phyloP scores from a whole-genome alignment of 2,888 invertebrate genomes.

The Gasteruption jaculator region DNA sequence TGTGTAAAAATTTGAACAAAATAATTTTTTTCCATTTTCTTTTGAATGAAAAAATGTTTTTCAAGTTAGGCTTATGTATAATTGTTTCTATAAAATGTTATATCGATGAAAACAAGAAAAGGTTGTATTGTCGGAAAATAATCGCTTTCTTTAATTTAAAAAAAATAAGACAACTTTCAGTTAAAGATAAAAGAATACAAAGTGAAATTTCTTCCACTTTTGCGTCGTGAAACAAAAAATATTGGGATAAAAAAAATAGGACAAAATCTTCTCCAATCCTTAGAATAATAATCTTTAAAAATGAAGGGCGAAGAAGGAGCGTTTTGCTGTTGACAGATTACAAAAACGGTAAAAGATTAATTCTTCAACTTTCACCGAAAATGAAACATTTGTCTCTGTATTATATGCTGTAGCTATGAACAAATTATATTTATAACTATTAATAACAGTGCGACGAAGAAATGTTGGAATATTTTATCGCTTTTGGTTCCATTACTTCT shows the following conservation, averaged over 20 bases:
- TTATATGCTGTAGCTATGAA: slow-evolving; percentile 41
- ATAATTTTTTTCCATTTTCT: slow-evolving; percentile 1
- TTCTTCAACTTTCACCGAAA: slow-evolving; percentile 25
- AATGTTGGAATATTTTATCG: slow-evolving; percentile 19
- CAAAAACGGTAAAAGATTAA: slow-evolving; percentile 18
- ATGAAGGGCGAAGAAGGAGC: slow-evolving; percentile 6
- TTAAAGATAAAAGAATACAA: slow-evolving; percentile 15
- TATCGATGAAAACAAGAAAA: slow-evolving; percentile 10
- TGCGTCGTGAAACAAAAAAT: neutral
- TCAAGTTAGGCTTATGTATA: slow-evolving; percentile 19
- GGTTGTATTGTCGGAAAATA: neutral
- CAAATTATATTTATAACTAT: slow-evolving; percentile 46
- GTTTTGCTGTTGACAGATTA: slow-evolving; percentile 10
- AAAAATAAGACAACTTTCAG: slow-evolving; percentile 13
- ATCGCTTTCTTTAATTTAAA: slow-evolving; percentile 11
- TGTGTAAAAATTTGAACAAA: no score
- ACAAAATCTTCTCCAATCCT: no score
- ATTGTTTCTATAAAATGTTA: slow-evolving; percentile 24
- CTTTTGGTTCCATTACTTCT: no score
- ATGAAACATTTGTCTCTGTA: slow-evolving; percentile 37
- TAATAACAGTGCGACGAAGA: slow-evolving; percentile 28
- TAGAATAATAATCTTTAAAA: no score
- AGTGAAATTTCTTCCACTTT: slow-evolving; percentile 17
- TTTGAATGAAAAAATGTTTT: slow-evolving; percentile 11
- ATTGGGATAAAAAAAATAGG: slow-evolving; percentile 1